Evolutionary conservation across 1,140 invertebrate species (phyloP), one percentile per base, ranked within the genome.

Genomic region (Catajapyx aquilonaris): DNA sequence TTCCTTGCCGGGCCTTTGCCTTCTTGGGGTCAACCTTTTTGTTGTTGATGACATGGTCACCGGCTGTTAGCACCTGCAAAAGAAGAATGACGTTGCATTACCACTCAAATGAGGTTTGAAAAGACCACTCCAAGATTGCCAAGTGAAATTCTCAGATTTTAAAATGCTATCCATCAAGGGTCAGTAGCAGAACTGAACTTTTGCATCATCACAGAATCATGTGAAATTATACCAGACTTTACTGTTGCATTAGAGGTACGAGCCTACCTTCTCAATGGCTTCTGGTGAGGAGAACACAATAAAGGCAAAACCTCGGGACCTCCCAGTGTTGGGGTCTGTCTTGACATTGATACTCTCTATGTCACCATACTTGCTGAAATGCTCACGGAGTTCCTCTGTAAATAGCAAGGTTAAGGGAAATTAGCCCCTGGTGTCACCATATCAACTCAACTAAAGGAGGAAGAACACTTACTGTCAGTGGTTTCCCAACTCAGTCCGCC

Each of bases 401-500:
- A 73, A 62, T 50, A 3, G n/a, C 2, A 37, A 31, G 18, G 33
- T 13, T 17, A 36, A 18, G 16, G 37, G 4, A 2, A 38, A 2
- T 2, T 16, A 37, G 32, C 7, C 4, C 30, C 15, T 21, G n/a
- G 34, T 1, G 17, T 16, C 21, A 22, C 20, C 13, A 31, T 35
- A 38, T 9, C 15, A 18, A 15, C 25, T 41, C 13, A 34, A 22
- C 28, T 39, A 21, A 31, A 7, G 9, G 21, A 43, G 31, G 16
- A 18, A 18, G 18, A 5, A 17, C 55, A 80, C 83, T 85, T 67
- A 94, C 88, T 90, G 62, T 94, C 86, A 57, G 84, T 84, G 16
- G 88, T 94, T 69, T 93, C 85, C 86, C 88, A 94, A 66, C 85
- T 93, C 42, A 95, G 64, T 41, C 86, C 88, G 53, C 90, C 90